phyloP scores from a whole-genome alignment of 2,888 invertebrate species.

The Gibbula magus region DNA sequence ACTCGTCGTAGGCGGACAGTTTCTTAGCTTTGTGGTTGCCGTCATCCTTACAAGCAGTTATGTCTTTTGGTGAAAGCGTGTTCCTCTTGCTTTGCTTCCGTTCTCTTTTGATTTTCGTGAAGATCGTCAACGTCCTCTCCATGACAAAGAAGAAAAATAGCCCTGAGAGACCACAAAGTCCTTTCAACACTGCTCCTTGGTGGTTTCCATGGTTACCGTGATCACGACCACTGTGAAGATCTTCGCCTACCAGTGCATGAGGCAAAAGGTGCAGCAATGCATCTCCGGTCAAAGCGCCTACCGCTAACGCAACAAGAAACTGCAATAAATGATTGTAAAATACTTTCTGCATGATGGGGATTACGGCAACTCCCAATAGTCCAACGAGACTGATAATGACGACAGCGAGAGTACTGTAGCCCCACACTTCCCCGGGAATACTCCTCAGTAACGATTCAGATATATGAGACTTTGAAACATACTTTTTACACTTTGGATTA shows the following conservation, averaged over 20 bases:
- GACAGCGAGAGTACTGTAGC: constrained; percentile 88
- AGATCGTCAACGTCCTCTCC: constrained; percentile 79
- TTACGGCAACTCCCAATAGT: constrained; percentile 90
- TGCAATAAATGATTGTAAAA: constrained; percentile 93
- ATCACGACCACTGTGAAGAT: background rate
- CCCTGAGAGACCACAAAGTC: constrained; percentile 87
- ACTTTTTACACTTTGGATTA: constrained; percentile 41
- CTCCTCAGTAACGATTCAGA: background rate
- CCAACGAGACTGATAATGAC: constrained; percentile 91
- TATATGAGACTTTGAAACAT: no score
- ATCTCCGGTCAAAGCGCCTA: constrained; percentile 93
- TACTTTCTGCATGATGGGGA: constrained; percentile 89
- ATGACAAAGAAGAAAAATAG: constrained; percentile 92
- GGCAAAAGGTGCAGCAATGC: constrained; percentile 93
- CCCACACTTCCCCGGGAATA: constrained; percentile 81
- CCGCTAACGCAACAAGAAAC: constrained; percentile 93
- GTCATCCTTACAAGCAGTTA: background rate
- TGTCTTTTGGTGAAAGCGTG: background rate
- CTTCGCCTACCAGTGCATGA: constrained; percentile 67
- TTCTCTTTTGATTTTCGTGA: constrained; percentile 45
- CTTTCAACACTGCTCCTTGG: constrained; percentile 78
- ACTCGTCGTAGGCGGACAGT: background rate
- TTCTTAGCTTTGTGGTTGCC: background rate
- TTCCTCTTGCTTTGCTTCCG: background rate
- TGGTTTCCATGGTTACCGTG: constrained; percentile 33